A percentile compares a stretch with the other conserved stretches of the same genome.
These are phyloP conservation scores for Gobiocypris rarus DNA, from an alignment of 2,113 vertebrate species.

Conservation along the genomic window DNA sequence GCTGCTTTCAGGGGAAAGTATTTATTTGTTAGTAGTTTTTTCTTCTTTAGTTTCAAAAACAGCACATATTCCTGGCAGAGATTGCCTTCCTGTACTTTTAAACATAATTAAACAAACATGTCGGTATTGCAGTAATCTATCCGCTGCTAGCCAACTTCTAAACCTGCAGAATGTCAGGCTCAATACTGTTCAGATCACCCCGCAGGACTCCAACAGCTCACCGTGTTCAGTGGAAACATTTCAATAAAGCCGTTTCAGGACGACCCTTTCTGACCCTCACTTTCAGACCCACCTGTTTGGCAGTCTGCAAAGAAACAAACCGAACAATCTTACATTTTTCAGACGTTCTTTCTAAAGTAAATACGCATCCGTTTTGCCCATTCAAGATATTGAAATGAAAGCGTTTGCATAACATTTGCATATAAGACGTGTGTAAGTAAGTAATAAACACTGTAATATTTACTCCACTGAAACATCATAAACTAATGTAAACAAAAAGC, in stretches of 20 bases:
- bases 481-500: no score
- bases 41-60: conserved; percentile 43
- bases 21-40: conserved; percentile 51
- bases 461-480: no score
- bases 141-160: conserved; percentile 45
- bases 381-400: neutral
- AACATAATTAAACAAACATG: conserved; percentile 65
- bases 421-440: neutral
- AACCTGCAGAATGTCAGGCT: conserved; percentile 55
- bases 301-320: conserved; percentile 6
- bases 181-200: conserved; percentile 45
- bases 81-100: conserved; percentile 57
- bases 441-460: neutral
- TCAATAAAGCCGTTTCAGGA: conserved; percentile 38
- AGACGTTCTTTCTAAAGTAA: no score
- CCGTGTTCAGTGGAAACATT: conserved; percentile 47
- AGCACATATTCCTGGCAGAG: conserved; percentile 48
- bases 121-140: conserved; percentile 52
- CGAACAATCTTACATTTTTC: neutral
- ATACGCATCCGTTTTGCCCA: neutral
- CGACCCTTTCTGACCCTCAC: conserved; percentile 15
- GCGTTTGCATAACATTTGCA: neutral
- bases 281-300: conserved; percentile 56
- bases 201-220: conserved; percentile 43
- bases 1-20: conserved; percentile 42